Conservation (phyloP, 2,113 vertebrate species). For the Hippopotamus amphibius region DNA sequence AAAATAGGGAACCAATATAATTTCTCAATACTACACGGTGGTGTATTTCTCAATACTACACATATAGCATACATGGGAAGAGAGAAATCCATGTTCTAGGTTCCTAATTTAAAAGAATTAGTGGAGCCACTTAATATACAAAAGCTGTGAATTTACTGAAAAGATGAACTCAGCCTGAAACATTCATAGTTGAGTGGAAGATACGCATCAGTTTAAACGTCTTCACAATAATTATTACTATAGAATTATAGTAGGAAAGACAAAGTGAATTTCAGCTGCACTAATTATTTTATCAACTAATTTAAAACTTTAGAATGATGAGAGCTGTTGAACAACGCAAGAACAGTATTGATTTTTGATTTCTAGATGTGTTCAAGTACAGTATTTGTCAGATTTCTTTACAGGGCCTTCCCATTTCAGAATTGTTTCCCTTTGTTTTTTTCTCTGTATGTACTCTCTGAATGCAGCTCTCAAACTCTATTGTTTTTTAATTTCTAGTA, state of each 20-base stretch:
- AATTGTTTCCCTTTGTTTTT: not conserved
- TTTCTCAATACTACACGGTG: not conserved
- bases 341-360: not conserved
- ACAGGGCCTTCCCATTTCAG: not conserved
- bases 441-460: not conserved
- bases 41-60: not conserved
- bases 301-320: conserved; percentile 14
- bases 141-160: not conserved
- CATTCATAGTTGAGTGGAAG: not conserved
- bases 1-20: not conserved
- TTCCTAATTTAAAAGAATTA: conserved; percentile 28
- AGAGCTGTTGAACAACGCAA: not conserved
- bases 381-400: not conserved
- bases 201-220: not conserved
- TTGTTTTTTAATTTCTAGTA: not conserved
- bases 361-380: not conserved
- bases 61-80: not conserved
- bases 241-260: not conserved
- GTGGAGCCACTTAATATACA: not conserved
- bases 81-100: not conserved
- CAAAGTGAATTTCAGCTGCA: not conserved
- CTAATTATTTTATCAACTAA: conserved; percentile 16
- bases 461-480: not conserved
- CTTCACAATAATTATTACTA: not conserved
- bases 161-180: not conserved